Percentiles rank a stretch among this genome's conserved stretches.
Conservation (phyloP, 2,888 invertebrate genomes). For the Platycheirus rosarum region DNA sequence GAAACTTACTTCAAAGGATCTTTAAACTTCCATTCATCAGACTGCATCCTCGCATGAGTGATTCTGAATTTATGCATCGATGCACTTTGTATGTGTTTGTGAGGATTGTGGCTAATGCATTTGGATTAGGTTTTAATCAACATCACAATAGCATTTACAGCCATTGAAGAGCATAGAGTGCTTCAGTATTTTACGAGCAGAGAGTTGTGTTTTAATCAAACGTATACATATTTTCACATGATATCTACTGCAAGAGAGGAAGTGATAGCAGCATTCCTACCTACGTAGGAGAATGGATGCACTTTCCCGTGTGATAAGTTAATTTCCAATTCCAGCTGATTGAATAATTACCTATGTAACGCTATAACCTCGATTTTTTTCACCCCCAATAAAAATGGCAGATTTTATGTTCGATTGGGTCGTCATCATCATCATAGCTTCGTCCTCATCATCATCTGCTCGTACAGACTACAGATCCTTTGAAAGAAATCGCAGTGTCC, state of each 20-base stretch:
- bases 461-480: conserved; percentile 17
- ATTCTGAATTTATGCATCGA: conserved; percentile 44
- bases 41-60: conserved; percentile 38
- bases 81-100: conserved; percentile 20
- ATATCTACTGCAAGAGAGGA: conserved; percentile 9
- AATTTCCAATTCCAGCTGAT: conserved; percentile 44
- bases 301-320: conserved; percentile 54
- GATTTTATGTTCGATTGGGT: conserved; percentile 41
- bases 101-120: conserved; percentile 38
- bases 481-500: conserved; percentile 42
- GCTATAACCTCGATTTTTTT: conserved; percentile 32
- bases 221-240: conserved; percentile 12
- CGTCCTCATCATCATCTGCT: neutral
- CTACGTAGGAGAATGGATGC: conserved; percentile 27
- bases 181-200: conserved; percentile 18
- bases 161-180: conserved; percentile 25
- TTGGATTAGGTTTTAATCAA: conserved; percentile 56
- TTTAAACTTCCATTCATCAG: conserved; percentile 15
- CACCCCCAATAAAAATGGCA: conserved; percentile 12
- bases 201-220: conserved; percentile 20
- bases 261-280: conserved; percentile 6
- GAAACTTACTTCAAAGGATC: conserved; percentile 34
- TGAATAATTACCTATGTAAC: conserved; percentile 39
- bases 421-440: conserved; percentile 6
- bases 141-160: conserved; percentile 39